phyloP scores from a whole-genome alignment of 2,888 invertebrate genomes.

The Drosophila vallismaia region DNA sequence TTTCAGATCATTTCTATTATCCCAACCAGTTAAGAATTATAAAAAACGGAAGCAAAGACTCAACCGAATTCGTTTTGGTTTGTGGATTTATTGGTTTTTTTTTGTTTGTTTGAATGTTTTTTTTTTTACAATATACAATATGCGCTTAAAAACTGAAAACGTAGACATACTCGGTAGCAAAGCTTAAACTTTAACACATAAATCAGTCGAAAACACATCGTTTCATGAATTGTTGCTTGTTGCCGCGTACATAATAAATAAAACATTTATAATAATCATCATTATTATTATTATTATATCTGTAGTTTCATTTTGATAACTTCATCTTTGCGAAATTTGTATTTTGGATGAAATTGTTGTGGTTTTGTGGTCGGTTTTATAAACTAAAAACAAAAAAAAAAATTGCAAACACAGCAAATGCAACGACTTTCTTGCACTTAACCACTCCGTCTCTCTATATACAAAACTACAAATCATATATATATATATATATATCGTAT shows the following conservation, averaged over 20 bases:
- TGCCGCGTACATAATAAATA: conserved; percentile 48
- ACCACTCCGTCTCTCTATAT: conserved; percentile 21
- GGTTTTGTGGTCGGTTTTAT: not conserved
- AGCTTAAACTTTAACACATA: conserved; percentile 69
- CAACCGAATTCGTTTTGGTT: not conserved
- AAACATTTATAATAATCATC: conserved; percentile 44
- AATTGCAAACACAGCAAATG: conserved; percentile 57
- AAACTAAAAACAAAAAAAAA: conserved; percentile 41
- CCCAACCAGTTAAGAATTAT: not conserved
- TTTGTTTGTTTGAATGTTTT: conserved; percentile 14
- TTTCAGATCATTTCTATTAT: too few species aligned
- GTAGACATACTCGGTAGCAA: conserved; percentile 36
- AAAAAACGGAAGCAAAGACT: not conserved
- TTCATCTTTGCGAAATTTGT: conserved; percentile 7
- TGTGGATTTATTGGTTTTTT: conserved; percentile 13
- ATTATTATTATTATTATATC: conserved; percentile 20
- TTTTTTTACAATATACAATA: conserved; percentile 14
- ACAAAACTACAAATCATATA: conserved; percentile 34
- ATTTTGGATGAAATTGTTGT: conserved; percentile 3
- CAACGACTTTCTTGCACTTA: too few species aligned
- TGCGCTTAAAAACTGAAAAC: conserved; percentile 8
- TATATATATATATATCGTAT: not conserved
- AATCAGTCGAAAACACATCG: conserved; percentile 65
- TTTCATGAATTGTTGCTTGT: conserved; percentile 40
- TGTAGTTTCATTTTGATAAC: conserved; percentile 5